Evolutionary conservation across 2,797 vertebrate species (phyloP).

Genomic region (Hemitrygon akajei): DNA sequence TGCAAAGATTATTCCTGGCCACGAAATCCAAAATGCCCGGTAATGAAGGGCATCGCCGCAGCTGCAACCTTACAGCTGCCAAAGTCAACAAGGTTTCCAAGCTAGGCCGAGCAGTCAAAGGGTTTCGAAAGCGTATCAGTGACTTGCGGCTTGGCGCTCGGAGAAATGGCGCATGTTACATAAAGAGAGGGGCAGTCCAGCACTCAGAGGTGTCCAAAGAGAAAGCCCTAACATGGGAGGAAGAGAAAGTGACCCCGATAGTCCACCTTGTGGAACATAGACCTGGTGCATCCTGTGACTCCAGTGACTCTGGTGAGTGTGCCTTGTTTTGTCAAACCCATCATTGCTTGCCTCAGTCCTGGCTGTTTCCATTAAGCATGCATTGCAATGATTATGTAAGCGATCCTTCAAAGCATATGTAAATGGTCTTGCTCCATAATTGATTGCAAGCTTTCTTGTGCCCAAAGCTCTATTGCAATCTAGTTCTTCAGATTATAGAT

Average conservation of each 20-base stretch:
- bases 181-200: slow-evolving; percentile 21
- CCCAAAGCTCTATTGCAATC: background rate
- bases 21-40: slow-evolving; percentile 10
- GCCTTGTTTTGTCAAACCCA: slow-evolving; percentile 33
- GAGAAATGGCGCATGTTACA: slow-evolving; percentile 3
- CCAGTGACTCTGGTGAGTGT: slow-evolving; percentile 34
- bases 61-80: background rate
- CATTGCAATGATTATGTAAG: slow-evolving; percentile 15
- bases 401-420: slow-evolving; percentile 11
- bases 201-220: slow-evolving; percentile 27
- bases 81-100: slow-evolving; percentile 31
- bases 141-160: slow-evolving; percentile 25
- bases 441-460: slow-evolving; percentile 13
- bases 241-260: slow-evolving; percentile 36
- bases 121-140: slow-evolving; percentile 20
- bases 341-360: background rate
- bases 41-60: slow-evolving; percentile 8
- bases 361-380: slow-evolving; percentile 32
- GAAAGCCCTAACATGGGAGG: slow-evolving; percentile 27
- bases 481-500: background rate
- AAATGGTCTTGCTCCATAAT: slow-evolving; percentile 17
- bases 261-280: slow-evolving; percentile 27
- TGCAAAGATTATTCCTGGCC: slow-evolving; percentile 27
- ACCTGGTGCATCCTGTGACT: slow-evolving; percentile 35
- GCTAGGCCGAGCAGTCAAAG: slow-evolving; percentile 8